Percentiles rank a stretch among this genome's conserved stretches.
Conservation (phyloP, 1,140 invertebrate species). For the Gryon sp. region DNA sequence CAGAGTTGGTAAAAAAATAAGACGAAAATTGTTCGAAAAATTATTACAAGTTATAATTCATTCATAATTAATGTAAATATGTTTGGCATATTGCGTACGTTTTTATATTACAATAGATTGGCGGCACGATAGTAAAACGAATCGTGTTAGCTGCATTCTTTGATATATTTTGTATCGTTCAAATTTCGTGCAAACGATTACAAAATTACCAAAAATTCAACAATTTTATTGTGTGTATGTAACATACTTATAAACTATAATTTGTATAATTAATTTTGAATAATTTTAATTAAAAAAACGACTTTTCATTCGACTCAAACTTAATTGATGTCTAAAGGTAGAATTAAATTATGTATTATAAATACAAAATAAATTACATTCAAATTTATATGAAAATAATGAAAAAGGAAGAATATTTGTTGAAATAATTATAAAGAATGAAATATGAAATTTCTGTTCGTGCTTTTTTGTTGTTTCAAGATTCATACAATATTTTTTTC, state of each 20-base stretch:
- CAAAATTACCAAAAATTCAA: constrained; percentile 64
- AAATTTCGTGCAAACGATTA: too few relatives aligned
- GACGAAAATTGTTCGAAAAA: too few relatives aligned
- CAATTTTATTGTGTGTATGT: constrained; percentile 63
- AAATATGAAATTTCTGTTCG: constrained; percentile 17
- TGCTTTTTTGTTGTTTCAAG: background rate
- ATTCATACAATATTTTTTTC: constrained; percentile 48
- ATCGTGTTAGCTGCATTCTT: constrained; percentile 62
- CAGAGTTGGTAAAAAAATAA: too few relatives aligned
- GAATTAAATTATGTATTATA: too few relatives aligned
- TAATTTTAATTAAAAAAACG: too few relatives aligned
- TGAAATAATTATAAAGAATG: constrained; percentile 1
- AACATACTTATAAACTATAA: constrained; percentile 71
- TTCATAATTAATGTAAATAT: constrained; percentile 25
- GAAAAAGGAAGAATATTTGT: background rate
- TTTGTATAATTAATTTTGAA: too few relatives aligned
- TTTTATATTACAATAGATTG: constrained; percentile 70
- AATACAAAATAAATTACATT: too few relatives aligned
- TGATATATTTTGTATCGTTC: too few relatives aligned
- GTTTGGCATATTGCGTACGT: constrained; percentile 43
- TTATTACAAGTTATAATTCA: constrained; percentile 18
- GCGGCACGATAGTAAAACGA: constrained; percentile 66
- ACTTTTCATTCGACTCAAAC: too few relatives aligned
- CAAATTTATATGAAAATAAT: too few relatives aligned
- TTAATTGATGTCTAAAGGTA: too few relatives aligned